These are phyloP conservation scores for Eupithecia subfuscata DNA, from an alignment of 2,888 invertebrate genomes.

Conservation along the genomic window DNA sequence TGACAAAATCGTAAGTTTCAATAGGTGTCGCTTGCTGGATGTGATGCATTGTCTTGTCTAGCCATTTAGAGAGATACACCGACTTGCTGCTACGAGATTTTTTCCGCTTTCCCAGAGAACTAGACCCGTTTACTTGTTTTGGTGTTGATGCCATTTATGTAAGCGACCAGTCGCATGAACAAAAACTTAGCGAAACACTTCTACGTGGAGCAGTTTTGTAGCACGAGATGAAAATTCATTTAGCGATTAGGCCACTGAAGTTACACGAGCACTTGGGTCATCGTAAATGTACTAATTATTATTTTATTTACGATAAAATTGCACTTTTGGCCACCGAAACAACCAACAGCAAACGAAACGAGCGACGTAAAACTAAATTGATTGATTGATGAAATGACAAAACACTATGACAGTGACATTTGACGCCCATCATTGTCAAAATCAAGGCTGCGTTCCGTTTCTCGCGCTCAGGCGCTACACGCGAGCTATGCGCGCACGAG, in stretches of 20 bases:
- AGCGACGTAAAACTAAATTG: not conserved
- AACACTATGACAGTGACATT: not conserved
- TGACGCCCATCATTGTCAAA: not conserved
- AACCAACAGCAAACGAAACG: not conserved
- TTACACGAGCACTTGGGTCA: constrained; percentile 6
- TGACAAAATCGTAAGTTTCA: constrained; percentile 69
- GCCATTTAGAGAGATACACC: constrained; percentile 79
- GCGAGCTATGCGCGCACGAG: too few relatives aligned
- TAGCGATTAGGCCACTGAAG: constrained; percentile 5
- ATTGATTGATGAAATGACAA: not conserved
- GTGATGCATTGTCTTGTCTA: constrained; percentile 79
- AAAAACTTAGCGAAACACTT: constrained; percentile 21
- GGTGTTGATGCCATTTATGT: constrained; percentile 76
- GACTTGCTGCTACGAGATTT: constrained; percentile 75
- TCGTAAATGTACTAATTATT: not conserved
- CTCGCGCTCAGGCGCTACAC: too few relatives aligned
- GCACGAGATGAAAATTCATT: not conserved
- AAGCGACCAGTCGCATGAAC: constrained; percentile 42
- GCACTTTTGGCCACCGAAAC: not conserved
- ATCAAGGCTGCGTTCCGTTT: too few relatives aligned
- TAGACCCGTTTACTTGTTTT: constrained; percentile 74
- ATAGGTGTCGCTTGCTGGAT: constrained; percentile 70
- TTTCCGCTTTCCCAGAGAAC: constrained; percentile 78
- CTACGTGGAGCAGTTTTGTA: not conserved
- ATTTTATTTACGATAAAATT: constrained; percentile 6